Percentiles rank a stretch among this genome's conserved stretches.
Conservation (phyloP, 2,888 invertebrate species). For the Scelioninae gen. 1 region DNA sequence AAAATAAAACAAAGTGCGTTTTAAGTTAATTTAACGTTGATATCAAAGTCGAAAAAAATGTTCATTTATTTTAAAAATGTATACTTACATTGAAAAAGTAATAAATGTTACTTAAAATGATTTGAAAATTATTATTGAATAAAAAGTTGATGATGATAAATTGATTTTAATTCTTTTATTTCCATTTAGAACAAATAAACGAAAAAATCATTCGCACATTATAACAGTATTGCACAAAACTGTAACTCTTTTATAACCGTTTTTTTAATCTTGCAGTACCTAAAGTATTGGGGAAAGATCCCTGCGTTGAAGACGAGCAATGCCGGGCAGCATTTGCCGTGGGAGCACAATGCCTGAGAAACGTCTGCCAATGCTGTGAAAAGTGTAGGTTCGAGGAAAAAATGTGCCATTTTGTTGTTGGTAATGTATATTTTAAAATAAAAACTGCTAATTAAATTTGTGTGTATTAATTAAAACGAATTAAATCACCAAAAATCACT, state of each 20-base stretch:
- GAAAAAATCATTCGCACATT: conserved; percentile 12
- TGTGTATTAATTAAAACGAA: neutral
- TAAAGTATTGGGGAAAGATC: conserved; percentile 76
- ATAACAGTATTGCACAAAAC: conserved; percentile 5
- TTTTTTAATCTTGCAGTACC: conserved; percentile 77
- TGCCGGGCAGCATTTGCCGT: conserved; percentile 81
- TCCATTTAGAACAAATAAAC: neutral
- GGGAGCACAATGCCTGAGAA: conserved; percentile 80
- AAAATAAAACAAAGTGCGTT: too few species aligned
- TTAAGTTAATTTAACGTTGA: too few species aligned
- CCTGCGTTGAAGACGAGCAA: conserved; percentile 81
- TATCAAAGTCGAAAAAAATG: too few species aligned
- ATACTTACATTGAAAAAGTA: too few species aligned
- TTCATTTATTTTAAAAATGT: too few species aligned
- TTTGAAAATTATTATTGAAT: too few species aligned
- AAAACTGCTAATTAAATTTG: neutral
- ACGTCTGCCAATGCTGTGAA: conserved; percentile 80
- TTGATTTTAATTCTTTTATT: too few species aligned
- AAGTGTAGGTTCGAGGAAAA: conserved; percentile 80
- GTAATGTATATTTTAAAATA: conserved; percentile 72
- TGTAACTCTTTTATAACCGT: conserved; percentile 28
- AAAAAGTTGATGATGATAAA: too few species aligned
- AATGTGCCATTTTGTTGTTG: conserved; percentile 82
- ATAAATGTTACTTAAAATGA: too few species aligned
- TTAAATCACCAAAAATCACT: too few species aligned